Evolutionary conservation across 2,888 invertebrate species (phyloP).

Genomic region (Lamellibrachia satsuma): DNA sequence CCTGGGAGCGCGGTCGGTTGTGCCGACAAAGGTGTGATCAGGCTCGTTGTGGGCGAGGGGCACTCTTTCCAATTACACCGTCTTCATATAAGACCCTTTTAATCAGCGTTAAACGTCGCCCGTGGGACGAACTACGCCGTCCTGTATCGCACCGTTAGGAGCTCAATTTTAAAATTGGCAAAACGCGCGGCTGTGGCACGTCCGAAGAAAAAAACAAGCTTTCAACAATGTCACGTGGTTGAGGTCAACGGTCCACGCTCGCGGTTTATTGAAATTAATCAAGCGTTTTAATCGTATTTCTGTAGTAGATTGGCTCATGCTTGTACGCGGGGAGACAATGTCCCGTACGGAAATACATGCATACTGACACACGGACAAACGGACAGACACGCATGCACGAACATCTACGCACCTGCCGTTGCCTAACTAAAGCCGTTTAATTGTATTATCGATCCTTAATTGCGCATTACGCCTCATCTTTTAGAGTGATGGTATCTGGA

Average conservation of each 20-base stretch:
- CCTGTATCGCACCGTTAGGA: neutral
- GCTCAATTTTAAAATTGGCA: neutral
- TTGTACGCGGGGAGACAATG: neutral
- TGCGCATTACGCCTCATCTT: neutral
- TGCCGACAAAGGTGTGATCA: neutral
- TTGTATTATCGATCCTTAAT: neutral
- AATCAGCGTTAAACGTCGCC: neutral
- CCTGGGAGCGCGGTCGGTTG: neutral
- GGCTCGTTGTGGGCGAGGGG: neutral
- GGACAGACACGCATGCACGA: neutral
- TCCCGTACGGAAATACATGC: neutral
- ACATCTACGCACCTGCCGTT: neutral
- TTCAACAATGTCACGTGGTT: neutral
- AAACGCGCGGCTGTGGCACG: neutral
- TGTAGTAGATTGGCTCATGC: neutral
- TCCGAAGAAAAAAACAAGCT: neutral
- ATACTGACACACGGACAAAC: neutral
- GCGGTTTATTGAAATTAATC: neutral
- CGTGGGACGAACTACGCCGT: neutral
- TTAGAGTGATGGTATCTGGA: neutral
- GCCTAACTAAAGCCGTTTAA: neutral
- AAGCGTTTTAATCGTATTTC: neutral
- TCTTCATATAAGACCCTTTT: neutral
- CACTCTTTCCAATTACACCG: neutral
- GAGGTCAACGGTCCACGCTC: neutral